Percentiles rank a stretch among this genome's conserved stretches.
phyloP scores from a whole-genome alignment of 2,888 invertebrate species.

The Rhogogaster chlorosoma region DNA sequence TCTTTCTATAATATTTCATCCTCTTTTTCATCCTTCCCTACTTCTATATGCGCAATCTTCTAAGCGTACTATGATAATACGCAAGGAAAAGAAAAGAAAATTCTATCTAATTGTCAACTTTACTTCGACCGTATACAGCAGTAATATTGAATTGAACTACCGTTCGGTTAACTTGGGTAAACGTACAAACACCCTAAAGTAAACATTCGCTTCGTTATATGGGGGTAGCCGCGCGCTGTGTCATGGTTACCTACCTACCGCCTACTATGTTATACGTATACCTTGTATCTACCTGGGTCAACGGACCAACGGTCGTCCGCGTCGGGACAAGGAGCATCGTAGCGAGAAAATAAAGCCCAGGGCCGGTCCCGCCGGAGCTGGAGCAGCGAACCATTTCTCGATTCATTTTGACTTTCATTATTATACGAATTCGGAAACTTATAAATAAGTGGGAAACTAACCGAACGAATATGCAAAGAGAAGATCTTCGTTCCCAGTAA shows the following conservation, averaged over 20 bases:
- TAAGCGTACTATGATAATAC: neutral
- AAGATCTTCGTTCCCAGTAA: too few relatives aligned
- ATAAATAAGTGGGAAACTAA: too few relatives aligned
- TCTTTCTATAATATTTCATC: neutral
- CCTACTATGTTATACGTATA: neutral
- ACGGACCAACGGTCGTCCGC: conserved; percentile 50
- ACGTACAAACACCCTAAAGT: neutral
- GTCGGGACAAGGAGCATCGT: conserved; percentile 46
- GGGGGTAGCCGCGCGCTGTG: neutral
- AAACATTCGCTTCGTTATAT: neutral
- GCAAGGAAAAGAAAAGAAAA: neutral
- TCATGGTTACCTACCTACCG: neutral
- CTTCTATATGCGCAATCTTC: neutral
- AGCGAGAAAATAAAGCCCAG: conserved; percentile 46
- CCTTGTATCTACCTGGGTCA: conserved; percentile 49
- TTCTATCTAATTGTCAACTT: too few relatives aligned
- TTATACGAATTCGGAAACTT: neutral
- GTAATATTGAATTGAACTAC: neutral
- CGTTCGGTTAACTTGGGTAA: neutral
- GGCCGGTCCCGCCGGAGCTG: conserved; percentile 7
- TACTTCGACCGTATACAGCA: neutral
- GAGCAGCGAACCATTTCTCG: neutral
- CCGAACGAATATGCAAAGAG: too few relatives aligned
- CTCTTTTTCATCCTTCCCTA: neutral
- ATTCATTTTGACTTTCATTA: neutral